These are phyloP conservation scores for Nothobranchius kuhntae DNA, from an alignment of 2,113 vertebrate genomes.

Conservation along the genomic window DNA sequence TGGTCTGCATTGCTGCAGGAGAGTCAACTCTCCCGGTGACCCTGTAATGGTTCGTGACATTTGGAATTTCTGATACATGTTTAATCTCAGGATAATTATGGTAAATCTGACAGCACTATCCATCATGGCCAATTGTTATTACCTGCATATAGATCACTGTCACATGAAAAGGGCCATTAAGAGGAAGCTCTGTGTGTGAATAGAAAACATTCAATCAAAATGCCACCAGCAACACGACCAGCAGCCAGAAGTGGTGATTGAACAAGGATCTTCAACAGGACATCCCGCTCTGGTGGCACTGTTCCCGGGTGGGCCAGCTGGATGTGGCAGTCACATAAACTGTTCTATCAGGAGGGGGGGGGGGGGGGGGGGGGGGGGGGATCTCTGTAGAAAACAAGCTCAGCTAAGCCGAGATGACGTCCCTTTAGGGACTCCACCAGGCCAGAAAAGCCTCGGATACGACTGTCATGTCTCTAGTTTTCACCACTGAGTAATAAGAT, in stretches of 20 bases:
- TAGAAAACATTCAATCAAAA: constrained; percentile 68
- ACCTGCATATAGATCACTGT: constrained; percentile 73
- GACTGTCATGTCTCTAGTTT: neutral
- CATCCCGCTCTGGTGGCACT: constrained; percentile 25
- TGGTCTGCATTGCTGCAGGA: constrained; percentile 5
- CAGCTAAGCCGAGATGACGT: constrained; percentile 11
- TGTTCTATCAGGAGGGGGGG: constrained; percentile 5
- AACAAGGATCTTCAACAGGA: constrained; percentile 49
- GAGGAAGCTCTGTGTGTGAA: constrained; percentile 39
- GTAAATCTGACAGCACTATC: constrained; percentile 57
- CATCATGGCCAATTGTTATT: constrained; percentile 71
- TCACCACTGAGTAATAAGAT: neutral
- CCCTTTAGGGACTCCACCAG: neutral
- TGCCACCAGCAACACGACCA: constrained; percentile 35
- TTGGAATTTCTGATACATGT: constrained; percentile 65
- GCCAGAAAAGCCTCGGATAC: neutral
- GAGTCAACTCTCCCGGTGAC: constrained; percentile 24
- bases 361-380: neutral
- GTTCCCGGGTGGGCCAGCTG: constrained; percentile 34
- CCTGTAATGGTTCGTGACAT: constrained; percentile 62
- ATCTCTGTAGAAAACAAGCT: constrained; percentile 14
- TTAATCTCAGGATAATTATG: constrained; percentile 68
- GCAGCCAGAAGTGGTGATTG: constrained; percentile 42
- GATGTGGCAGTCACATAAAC: constrained; percentile 38
- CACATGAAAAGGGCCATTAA: constrained; percentile 58